Conservation (phyloP, 2,113 vertebrate species). For the Oophaga pumilio region DNA sequence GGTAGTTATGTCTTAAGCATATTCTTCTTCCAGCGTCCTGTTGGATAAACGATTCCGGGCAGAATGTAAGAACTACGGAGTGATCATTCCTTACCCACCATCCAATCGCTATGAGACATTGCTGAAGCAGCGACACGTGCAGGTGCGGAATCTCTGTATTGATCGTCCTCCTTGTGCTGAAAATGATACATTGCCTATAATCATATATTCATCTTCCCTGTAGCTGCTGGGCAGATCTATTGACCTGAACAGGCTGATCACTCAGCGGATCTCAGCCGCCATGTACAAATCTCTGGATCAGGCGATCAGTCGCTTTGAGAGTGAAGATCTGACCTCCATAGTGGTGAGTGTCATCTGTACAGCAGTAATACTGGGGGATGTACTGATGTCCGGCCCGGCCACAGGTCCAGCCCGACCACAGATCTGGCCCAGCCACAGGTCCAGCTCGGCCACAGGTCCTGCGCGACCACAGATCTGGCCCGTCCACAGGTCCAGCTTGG, state of each 20-base stretch:
- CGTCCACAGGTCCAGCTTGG: no score
- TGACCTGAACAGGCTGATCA: slow-evolving; percentile 96
- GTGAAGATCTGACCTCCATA: slow-evolving; percentile 96
- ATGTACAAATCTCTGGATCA: slow-evolving; percentile 99
- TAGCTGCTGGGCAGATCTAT: slow-evolving; percentile 95
- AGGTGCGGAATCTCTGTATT: slow-evolving; percentile 74
- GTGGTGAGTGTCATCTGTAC: slow-evolving; percentile 79
- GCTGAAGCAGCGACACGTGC: slow-evolving; percentile 96
- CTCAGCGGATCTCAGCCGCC: slow-evolving; percentile 95
- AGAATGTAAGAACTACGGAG: slow-evolving; percentile 98
- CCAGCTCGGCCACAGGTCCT: no score
- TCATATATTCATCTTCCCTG: slow-evolving; percentile 33
- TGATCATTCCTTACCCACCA: slow-evolving; percentile 96
- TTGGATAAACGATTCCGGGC: slow-evolving; percentile 97
- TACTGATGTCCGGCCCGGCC: background rate
- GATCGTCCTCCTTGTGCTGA: background rate
- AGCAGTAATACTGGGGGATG: background rate
- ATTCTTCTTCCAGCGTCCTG: slow-evolving; percentile 80
- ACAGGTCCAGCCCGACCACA: no score
- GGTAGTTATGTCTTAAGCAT: background rate
- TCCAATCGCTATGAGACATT: slow-evolving; percentile 98
- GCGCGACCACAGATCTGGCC: no score
- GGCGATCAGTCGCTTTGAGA: slow-evolving; percentile 98
- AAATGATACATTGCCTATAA: no score
- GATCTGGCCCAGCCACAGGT: no score